Evolutionary conservation across 1,140 invertebrate genomes (phyloP).

Genomic region (Leguminivora glycinivorella): DNA sequence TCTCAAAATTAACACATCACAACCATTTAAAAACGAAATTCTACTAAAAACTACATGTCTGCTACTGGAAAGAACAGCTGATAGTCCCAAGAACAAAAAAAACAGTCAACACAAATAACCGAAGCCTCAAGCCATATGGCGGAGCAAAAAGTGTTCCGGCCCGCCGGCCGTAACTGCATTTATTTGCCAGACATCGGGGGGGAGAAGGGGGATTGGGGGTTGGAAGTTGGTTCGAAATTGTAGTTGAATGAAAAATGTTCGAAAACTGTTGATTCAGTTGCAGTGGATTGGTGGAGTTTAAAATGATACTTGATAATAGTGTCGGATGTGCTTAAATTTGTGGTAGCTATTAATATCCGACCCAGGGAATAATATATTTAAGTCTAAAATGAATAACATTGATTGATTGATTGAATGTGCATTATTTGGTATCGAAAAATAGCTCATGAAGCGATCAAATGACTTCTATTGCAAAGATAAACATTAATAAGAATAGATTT

Average conservation of each 20-base stretch:
- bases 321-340: too few relatives aligned
- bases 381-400: too few relatives aligned
- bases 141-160: background rate
- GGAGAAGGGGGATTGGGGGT: background rate
- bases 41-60: background rate
- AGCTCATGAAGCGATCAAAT: too few relatives aligned
- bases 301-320: background rate
- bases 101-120: background rate
- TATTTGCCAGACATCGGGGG: slow-evolving; percentile 10
- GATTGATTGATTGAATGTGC: too few relatives aligned
- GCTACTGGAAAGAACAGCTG: background rate
- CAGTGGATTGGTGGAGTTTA: background rate
- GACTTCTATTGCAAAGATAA: too few relatives aligned
- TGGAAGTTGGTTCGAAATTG: background rate
- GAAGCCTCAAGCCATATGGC: slow-evolving; percentile 14
- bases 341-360: too few relatives aligned
- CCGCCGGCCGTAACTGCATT: slow-evolving; percentile 2
- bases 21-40: background rate
- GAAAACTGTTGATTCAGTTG: background rate
- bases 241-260: background rate
- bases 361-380: too few relatives aligned
- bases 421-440: too few relatives aligned
- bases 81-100: background rate
- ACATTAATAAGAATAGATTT: too few relatives aligned
- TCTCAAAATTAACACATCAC: background rate